Evolutionary conservation across 2,113 vertebrate genomes (phyloP).

Genomic region (Leucosticte australis): DNA sequence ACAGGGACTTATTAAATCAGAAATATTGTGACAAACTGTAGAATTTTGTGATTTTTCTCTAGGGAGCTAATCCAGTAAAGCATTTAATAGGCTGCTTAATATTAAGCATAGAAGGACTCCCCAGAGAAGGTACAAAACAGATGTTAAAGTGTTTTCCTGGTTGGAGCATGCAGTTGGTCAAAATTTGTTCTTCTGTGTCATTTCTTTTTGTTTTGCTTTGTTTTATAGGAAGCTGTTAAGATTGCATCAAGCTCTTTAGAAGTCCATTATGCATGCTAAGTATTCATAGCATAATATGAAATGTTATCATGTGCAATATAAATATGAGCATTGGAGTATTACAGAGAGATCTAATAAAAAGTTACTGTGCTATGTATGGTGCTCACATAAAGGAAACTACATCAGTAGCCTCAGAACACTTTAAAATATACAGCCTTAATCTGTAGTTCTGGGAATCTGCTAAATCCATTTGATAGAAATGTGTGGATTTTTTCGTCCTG

Average conservation of each 20-base stretch:
- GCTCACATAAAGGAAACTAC: not conserved
- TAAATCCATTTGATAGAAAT: not conserved
- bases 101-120: constrained; percentile 47
- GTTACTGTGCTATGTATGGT: not conserved
- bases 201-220: not conserved
- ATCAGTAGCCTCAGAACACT: not conserved
- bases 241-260: not conserved
- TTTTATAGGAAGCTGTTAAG: not conserved
- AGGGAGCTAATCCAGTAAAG: constrained; percentile 35
- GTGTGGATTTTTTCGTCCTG: not conserved
- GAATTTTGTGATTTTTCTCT: not conserved
- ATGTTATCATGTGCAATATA: not conserved
- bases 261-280: not conserved
- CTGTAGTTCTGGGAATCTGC: not conserved
- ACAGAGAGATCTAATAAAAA: not conserved
- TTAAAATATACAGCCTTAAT: not conserved
- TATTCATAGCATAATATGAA: not conserved
- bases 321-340: not conserved
- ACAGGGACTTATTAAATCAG: constrained; percentile 50
- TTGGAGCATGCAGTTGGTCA: not conserved
- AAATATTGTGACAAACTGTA: constrained; percentile 45
- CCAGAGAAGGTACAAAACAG: constrained; percentile 26
- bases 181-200: not conserved
- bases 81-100: constrained; percentile 54
- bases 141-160: constrained; percentile 28